A percentile compares a stretch with the other conserved stretches of the same genome.
Evolutionary conservation across 1,140 invertebrate species (phyloP).

Genomic region (Cardiocondyla obscurior): DNA sequence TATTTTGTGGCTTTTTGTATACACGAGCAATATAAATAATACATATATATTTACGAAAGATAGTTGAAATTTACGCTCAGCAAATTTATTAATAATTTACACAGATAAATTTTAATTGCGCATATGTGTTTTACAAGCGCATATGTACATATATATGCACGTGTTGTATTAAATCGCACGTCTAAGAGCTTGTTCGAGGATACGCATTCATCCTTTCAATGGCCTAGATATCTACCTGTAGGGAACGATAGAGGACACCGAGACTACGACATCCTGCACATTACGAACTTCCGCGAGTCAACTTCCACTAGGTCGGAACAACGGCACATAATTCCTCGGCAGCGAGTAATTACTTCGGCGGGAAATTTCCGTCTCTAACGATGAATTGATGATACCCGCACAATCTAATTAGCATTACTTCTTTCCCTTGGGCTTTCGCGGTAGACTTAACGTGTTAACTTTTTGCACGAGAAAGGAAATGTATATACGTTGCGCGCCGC

Average conservation of each 20-base stretch:
- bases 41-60: not conserved
- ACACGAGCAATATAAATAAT: not conserved
- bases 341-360: slow-evolving; percentile 61
- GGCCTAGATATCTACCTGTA: slow-evolving; percentile 43
- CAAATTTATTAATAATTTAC: not conserved
- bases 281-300: slow-evolving; percentile 46
- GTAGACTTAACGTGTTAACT: slow-evolving; percentile 42
- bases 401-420: slow-evolving; percentile 58
- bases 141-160: not conserved
- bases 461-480: slow-evolving; percentile 9
- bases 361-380: slow-evolving; percentile 66
- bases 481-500: not conserved
- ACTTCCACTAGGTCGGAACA: slow-evolving; percentile 58
- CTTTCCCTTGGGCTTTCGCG: slow-evolving; percentile 19
- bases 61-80: not conserved
- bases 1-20: not conserved
- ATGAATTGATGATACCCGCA: slow-evolving; percentile 64
- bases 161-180: not conserved
- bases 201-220: slow-evolving; percentile 39
- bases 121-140: not conserved
- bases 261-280: slow-evolving; percentile 45
- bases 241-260: slow-evolving; percentile 11
- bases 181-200: slow-evolving; percentile 21
- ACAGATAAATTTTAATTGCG: not conserved
- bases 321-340: slow-evolving; percentile 58